Base-by-base conservation (phyloP, 2,888 invertebrate genomes). In the Melieria crassipennis region DNA sequence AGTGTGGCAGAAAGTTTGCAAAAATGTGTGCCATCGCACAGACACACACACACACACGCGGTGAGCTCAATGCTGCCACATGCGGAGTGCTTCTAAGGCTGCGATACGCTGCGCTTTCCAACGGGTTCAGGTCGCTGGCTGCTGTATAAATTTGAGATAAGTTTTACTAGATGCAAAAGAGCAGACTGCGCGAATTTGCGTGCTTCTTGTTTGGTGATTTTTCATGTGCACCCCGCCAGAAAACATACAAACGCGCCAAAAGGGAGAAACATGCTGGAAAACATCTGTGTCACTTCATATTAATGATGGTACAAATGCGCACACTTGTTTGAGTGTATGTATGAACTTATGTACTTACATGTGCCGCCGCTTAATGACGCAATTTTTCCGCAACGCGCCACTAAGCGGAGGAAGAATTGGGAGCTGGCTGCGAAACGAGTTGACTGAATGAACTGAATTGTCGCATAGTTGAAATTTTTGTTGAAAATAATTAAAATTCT, bases 341-440 rank as follows among this genome's bases (percentile, higher is more conserved):
- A 55, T 30, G n/a, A 42, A 30, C 60, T 58, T 58, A 63, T 16
- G 48, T 63, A 46, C 48, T 47, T 47, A 60, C 47, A 70, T 62
- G 68, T 62, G 9, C 61, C 55, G 52, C 11, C 57, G 65, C 57
- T 69, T 63, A 63, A 69, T 70, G 70, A 65, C 65, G 65, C 60
- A 58, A 65, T 45, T 42, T 56, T 63, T 16, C 57, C 5, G 13
- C 11, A 11, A 7, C 9, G 9, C 50, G 11, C 56, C 13, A 43
- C 6, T 50, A 30, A 46, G 13, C 52, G n/a, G 9, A 42, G 4
- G 47, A 16, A 3, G 16, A 11, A 55, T 47, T 30, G 11, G 16
- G 47, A 57, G 30, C 30, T 30, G 30, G 30, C 30, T 30, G 30
- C 2, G 30, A 3, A 30, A 30, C 30, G 30, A 30, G 30, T 30